Percentiles rank a stretch among this genome's conserved stretches.
These are phyloP conservation scores for Agrenia bidenticulata DNA, from an alignment of 2,888 invertebrate genomes.

Conservation along the genomic window DNA sequence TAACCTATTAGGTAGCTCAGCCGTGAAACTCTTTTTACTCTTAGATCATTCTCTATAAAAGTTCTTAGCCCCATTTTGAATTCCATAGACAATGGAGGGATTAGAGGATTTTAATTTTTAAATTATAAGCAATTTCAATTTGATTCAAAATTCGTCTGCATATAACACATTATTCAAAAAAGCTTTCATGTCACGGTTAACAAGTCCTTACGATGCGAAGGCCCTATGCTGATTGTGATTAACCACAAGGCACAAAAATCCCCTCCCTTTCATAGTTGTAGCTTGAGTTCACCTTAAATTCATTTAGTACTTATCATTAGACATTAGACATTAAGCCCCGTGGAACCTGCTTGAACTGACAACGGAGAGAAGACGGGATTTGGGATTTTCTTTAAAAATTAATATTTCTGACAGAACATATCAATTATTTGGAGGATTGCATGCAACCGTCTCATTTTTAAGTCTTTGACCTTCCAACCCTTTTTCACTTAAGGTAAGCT, in stretches of 20 bases:
- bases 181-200: too few relatives aligned
- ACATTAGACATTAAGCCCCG: too few relatives aligned
- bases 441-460: conserved; percentile 15
- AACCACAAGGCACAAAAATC: too few relatives aligned
- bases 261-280: too few relatives aligned
- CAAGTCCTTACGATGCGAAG: too few relatives aligned
- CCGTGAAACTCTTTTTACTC: conserved; percentile 20
- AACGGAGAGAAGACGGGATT: too few relatives aligned
- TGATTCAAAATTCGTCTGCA: neutral
- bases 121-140: conserved; percentile 9
- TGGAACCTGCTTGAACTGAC: too few relatives aligned
- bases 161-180: too few relatives aligned
- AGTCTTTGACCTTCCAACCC: neutral
- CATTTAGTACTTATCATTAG: too few relatives aligned
- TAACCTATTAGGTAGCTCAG: neutral
- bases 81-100: too few relatives aligned
- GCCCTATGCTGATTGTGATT: too few relatives aligned
- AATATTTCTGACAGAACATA: conserved; percentile 19
- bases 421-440: conserved; percentile 19
- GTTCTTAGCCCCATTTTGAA: conserved; percentile 1
- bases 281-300: too few relatives aligned
- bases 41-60: neutral
- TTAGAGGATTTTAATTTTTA: neutral
- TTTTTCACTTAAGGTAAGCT: neutral
- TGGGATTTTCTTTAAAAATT: neutral